Percentiles rank a stretch among this genome's conserved stretches.
Evolutionary conservation across 2,113 vertebrate species (phyloP).

Genomic region (Xenus cinereus): DNA sequence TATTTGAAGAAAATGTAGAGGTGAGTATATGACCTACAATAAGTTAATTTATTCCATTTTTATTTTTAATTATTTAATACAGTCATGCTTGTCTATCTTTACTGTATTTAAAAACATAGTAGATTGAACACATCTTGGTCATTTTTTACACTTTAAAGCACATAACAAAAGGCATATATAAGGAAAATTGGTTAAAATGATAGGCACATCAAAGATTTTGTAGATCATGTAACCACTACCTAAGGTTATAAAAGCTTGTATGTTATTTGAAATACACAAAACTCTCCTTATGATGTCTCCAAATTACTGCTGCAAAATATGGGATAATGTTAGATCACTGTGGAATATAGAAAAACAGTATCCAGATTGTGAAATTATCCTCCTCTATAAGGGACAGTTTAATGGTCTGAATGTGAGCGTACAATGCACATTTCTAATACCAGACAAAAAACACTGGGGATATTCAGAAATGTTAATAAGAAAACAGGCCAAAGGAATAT

Average conservation of each 20-base stretch:
- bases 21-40: not conserved
- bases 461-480: conserved; percentile 13
- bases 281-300: conserved; percentile 24
- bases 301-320: conserved; percentile 39
- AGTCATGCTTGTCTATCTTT: not conserved
- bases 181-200: conserved; percentile 50
- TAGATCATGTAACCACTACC: not conserved
- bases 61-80: not conserved
- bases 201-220: conserved; percentile 58
- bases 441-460: not conserved
- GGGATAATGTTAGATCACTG: conserved; percentile 1
- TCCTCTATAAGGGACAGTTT: not conserved
- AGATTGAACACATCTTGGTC: not conserved
- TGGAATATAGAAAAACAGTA: not conserved
- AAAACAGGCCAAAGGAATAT: not conserved
- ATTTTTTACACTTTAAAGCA: conserved; percentile 15
- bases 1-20: not conserved
- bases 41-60: not conserved
- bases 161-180: not conserved
- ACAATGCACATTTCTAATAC: not conserved
- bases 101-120: not conserved
- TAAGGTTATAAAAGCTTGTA: conserved; percentile 29
- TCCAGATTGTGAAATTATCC: not conserved
- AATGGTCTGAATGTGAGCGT: not conserved
- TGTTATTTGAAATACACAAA: conserved; percentile 42